Evolutionary conservation across 2,888 invertebrate genomes (phyloP).

Genomic region (Apamea monoglypha): DNA sequence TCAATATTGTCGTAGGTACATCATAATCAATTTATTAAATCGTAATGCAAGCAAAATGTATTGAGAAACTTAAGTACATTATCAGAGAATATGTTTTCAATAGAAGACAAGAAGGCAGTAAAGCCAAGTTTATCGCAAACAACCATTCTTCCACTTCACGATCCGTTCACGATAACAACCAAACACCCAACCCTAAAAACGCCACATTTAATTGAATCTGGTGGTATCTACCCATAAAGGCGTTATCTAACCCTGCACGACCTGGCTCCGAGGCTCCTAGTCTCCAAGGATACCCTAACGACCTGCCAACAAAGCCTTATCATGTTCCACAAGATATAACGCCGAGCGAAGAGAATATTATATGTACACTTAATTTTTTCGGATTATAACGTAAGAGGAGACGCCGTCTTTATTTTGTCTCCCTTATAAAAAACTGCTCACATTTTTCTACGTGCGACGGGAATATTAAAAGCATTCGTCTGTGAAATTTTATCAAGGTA

Average conservation of each 20-base stretch:
- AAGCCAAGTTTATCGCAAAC: constrained; percentile 17
- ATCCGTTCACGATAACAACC: constrained; percentile 39
- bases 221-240: constrained; percentile 51
- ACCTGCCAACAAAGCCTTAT: constrained; percentile 62
- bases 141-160: constrained; percentile 36
- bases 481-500: constrained; percentile 46
- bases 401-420: constrained; percentile 29
- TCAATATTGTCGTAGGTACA: not conserved
- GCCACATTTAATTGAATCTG: constrained; percentile 59
- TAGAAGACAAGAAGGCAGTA: not conserved
- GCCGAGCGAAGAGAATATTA: constrained; percentile 47
- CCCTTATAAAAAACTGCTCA: constrained; percentile 37
- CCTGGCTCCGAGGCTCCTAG: constrained; percentile 27
- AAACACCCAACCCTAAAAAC: constrained; percentile 28
- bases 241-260: constrained; percentile 51
- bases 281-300: constrained; percentile 62
- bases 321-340: constrained; percentile 48
- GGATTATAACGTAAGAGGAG: constrained; percentile 46
- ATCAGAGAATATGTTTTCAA: not conserved
- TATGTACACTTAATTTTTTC: constrained; percentile 53
- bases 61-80: not conserved
- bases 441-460: constrained; percentile 50
- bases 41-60: not conserved
- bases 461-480: constrained; percentile 56
- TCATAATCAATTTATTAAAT: not conserved